Evolutionary conservation across 1,140 invertebrate genomes (phyloP).

Genomic region (Drosophila kanapiae): DNA sequence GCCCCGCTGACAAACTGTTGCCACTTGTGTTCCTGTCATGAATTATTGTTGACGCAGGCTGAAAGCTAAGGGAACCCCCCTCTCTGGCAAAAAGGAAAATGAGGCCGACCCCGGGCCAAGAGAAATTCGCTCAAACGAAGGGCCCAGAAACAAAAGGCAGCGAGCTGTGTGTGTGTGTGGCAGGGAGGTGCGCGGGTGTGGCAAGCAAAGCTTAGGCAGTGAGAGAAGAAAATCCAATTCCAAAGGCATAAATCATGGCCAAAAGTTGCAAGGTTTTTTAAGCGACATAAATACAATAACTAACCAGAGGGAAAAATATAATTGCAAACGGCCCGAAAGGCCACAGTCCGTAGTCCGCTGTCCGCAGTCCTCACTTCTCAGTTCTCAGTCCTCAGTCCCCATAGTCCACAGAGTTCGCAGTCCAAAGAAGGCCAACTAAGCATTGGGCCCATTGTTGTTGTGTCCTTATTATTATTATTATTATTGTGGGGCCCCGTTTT

Average conservation of each 20-base stretch:
- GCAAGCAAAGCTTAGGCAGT: slow-evolving; percentile 36
- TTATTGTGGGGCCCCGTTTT: slow-evolving; percentile 58
- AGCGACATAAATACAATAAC: slow-evolving; percentile 82
- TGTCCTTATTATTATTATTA: slow-evolving; percentile 48
- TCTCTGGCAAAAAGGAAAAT: slow-evolving; percentile 43
- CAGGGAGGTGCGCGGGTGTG: not conserved
- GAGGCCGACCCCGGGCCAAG: slow-evolving; percentile 35
- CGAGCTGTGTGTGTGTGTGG: not conserved
- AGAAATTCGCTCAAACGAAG: slow-evolving; percentile 21
- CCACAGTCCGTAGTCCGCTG: slow-evolving; percentile 7
- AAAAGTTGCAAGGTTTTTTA: slow-evolving; percentile 79
- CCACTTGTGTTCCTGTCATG: slow-evolving; percentile 77
- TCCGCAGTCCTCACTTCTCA: not conserved
- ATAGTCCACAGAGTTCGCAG: not conserved
- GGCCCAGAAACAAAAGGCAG: slow-evolving; percentile 25
- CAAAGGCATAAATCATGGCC: slow-evolving; percentile 78
- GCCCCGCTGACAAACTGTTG: slow-evolving; percentile 77
- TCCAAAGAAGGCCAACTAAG: slow-evolving; percentile 51
- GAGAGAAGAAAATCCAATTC: slow-evolving; percentile 77
- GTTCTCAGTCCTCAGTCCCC: too few relatives aligned
- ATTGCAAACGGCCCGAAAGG: slow-evolving; percentile 73
- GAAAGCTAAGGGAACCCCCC: slow-evolving; percentile 5
- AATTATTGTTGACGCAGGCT: slow-evolving; percentile 77
- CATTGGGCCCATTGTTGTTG: slow-evolving; percentile 32
- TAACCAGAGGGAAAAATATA: slow-evolving; percentile 82